Percentiles rank a stretch among this genome's conserved stretches.
Conservation (phyloP, 2,888 invertebrate genomes). For the Opisthograptis luteolata region DNA sequence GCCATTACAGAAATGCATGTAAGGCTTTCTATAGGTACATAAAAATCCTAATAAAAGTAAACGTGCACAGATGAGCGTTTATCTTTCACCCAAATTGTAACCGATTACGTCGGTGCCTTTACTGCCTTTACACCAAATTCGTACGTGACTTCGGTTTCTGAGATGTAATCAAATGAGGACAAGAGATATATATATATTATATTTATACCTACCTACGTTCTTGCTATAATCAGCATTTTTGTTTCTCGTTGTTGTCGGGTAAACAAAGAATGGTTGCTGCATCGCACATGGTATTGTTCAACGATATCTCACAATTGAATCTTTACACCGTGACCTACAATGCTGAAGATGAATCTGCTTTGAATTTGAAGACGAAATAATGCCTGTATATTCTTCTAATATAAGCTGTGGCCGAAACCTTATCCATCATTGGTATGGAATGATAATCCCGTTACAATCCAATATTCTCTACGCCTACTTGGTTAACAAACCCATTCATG, state of each 20-base stretch:
- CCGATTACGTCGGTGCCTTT: constrained; percentile 21
- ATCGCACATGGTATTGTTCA: constrained; percentile 70
- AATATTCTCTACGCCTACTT: constrained; percentile 33
- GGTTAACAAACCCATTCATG: constrained; percentile 50
- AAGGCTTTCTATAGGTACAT: background rate
- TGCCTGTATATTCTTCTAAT: constrained; percentile 23
- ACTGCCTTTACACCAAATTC: constrained; percentile 26
- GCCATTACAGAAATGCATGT: background rate
- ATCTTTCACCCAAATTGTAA: constrained; percentile 11
- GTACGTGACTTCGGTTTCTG: constrained; percentile 42
- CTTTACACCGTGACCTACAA: constrained; percentile 66
- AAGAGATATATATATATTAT: no score
- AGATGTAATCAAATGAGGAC: constrained; percentile 53
- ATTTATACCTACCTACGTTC: constrained; percentile 32
- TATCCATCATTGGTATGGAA: constrained; percentile 31
- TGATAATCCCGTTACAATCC: constrained; percentile 36
- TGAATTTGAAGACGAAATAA: constrained; percentile 39
- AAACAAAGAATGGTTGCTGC: constrained; percentile 72
- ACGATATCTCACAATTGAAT: constrained; percentile 75
- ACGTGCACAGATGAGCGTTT: background rate
- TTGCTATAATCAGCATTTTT: constrained; percentile 54
- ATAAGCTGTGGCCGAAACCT: constrained; percentile 26
- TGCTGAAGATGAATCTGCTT: constrained; percentile 47
- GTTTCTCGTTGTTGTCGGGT: constrained; percentile 59
- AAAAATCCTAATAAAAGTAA: background rate